phyloP scores from a whole-genome alignment of 2,888 invertebrate genomes.

The Apoderus coryli region DNA sequence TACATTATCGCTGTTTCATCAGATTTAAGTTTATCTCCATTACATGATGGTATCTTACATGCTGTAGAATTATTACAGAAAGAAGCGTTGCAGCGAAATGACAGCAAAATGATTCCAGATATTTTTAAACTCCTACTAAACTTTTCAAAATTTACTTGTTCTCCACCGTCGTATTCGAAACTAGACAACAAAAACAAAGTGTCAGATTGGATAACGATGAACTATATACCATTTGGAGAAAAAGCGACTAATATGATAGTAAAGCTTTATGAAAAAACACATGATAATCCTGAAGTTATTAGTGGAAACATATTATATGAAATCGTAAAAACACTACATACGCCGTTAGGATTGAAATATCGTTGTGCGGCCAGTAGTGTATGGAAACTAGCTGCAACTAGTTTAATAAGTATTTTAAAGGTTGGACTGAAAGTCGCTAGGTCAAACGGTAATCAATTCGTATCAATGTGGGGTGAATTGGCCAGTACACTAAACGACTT shows the following conservation, averaged over 20 bases:
- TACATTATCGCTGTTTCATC: conserved; percentile 58
- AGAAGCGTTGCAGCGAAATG: conserved; percentile 42
- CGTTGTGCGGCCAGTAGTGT: conserved; percentile 64
- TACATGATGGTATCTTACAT: conserved; percentile 74
- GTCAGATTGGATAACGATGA: conserved; percentile 63
- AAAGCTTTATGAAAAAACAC: conserved; percentile 59
- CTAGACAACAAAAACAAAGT: conserved; percentile 36
- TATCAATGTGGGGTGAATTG: conserved; percentile 73
- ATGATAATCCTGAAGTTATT: conserved; percentile 54
- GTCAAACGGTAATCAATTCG: conserved; percentile 55
- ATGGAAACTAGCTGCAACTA: conserved; percentile 70
- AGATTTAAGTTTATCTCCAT: conserved; percentile 65
- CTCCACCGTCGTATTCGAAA: conserved; percentile 44
- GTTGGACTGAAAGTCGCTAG: conserved; percentile 80
- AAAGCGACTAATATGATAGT: conserved; percentile 60
- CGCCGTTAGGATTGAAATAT: conserved; percentile 67
- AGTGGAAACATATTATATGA: conserved; percentile 56
- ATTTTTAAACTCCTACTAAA: conserved; percentile 50
- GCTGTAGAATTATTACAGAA: conserved; percentile 80
- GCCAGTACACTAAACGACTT: conserved; percentile 81
- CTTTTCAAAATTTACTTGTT: conserved; percentile 56
- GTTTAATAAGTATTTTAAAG: conserved; percentile 61
- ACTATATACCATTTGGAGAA: conserved; percentile 78
- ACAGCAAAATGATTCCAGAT: conserved; percentile 47
- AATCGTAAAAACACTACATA: conserved; percentile 47